Evolutionary conservation across 2,113 vertebrate genomes (phyloP).

Genomic region (Prolemur simus): DNA sequence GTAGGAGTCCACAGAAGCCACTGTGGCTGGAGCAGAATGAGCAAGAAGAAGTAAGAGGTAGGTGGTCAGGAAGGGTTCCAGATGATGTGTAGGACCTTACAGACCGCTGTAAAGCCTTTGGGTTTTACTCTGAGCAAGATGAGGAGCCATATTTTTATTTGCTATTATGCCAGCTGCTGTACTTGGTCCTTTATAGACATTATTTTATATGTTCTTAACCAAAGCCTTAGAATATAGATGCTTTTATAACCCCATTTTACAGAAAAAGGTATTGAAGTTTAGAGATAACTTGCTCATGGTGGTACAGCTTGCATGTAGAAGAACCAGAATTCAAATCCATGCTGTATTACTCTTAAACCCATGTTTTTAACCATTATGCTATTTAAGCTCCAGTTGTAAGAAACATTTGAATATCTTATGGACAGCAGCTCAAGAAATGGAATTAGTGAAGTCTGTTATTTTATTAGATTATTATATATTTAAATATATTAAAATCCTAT

Average conservation of each 20-base stretch:
- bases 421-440: not conserved
- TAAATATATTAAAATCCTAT: not conserved
- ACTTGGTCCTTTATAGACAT: not conserved
- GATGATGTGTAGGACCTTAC: not conserved
- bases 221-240: not conserved
- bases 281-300: not conserved
- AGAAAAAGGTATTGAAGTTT: not conserved
- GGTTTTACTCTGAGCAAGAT: not conserved
- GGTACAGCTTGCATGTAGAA: not conserved
- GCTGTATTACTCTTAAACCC: not conserved
- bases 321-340: not conserved
- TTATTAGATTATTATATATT: not conserved
- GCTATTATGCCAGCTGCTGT: not conserved
- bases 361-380: not conserved
- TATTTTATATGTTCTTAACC: not conserved
- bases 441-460: not conserved
- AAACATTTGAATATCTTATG: constrained; percentile 28
- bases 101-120: not conserved
- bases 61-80: not conserved
- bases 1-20: not conserved
- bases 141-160: constrained; percentile 11
- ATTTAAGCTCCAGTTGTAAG: not conserved
- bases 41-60: not conserved
- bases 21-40: not conserved
- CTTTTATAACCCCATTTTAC: constrained; percentile 5